Conservation (phyloP, 1,140 invertebrate genomes). For the Micrasema longulum region DNA sequence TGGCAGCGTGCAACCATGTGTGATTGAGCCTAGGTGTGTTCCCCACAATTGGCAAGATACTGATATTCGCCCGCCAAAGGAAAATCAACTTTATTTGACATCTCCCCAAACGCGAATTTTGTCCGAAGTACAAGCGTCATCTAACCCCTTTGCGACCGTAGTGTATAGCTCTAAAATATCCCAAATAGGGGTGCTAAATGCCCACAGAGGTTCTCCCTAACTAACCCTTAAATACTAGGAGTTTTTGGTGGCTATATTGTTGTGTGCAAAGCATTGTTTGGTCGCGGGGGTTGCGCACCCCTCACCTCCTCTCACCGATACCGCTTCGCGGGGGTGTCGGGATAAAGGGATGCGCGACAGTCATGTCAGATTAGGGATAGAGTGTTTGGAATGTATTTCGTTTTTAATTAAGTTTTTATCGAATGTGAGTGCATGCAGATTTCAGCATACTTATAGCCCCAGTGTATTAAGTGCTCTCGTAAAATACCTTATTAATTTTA, state of each 20-base stretch:
- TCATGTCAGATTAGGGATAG: conserved; percentile 47
- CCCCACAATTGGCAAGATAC: conserved; percentile 47
- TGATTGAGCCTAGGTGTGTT: conserved; percentile 50
- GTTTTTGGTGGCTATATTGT: conserved; percentile 54
- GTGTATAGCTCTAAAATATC: conserved; percentile 33
- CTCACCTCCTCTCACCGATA: no score
- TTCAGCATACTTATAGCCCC: no score
- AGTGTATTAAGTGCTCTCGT: no score
- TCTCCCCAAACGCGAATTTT: neutral
- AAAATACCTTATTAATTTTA: no score
- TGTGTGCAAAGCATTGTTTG: conserved; percentile 44
- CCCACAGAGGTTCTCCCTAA: conserved; percentile 54
- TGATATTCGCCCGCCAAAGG: neutral
- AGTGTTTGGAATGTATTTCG: conserved; percentile 43
- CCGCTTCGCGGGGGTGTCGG: neutral
- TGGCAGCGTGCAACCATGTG: conserved; percentile 49
- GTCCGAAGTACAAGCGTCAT: neutral
- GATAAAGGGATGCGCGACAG: conserved; percentile 46
- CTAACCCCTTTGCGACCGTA: conserved; percentile 33
- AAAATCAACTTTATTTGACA: conserved; percentile 6
- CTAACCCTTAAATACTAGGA: conserved; percentile 55
- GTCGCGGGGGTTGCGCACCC: conserved; percentile 25
- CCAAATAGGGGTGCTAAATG: conserved; percentile 54
- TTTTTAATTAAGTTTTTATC: conserved; percentile 50
- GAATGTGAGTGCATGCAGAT: conserved; percentile 7